phyloP scores from a whole-genome alignment of 2,113 vertebrate species.

The Chionomys nivalis region DNA sequence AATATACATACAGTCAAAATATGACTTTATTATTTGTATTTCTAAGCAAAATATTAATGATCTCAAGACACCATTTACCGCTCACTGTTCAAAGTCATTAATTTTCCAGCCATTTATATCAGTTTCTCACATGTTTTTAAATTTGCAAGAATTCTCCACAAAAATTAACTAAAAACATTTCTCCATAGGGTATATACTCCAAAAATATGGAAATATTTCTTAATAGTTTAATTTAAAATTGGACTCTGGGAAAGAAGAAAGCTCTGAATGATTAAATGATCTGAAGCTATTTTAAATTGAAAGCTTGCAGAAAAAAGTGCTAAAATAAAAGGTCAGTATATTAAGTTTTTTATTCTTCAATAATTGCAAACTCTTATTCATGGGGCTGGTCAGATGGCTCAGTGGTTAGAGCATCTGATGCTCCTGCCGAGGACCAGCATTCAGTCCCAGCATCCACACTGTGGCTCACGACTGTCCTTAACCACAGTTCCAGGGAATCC shows the following conservation, averaged over 20 bases:
- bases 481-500: not conserved
- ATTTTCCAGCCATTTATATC: conserved; percentile 17
- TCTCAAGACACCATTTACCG: conserved; percentile 29
- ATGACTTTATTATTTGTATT: not conserved
- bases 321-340: not conserved
- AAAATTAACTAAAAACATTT: conserved; percentile 41
- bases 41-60: conserved; percentile 20
- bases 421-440: not conserved
- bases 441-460: not conserved
- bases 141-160: conserved; percentile 20
- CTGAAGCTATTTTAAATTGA: conserved; percentile 11
- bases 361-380: not conserved
- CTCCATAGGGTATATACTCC: not conserved
- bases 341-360: not conserved
- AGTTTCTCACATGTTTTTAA: conserved; percentile 27
- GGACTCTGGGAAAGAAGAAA: not conserved
- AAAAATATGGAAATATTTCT: conserved; percentile 33
- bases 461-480: not conserved
- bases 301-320: not conserved
- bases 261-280: not conserved
- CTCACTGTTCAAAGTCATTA: conserved; percentile 37
- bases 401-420: not conserved
- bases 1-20: not conserved
- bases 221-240: conserved; percentile 39
- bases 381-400: not conserved